phyloP scores from a whole-genome alignment of 1,140 invertebrate species.

The Caligus rogercresseyi region DNA sequence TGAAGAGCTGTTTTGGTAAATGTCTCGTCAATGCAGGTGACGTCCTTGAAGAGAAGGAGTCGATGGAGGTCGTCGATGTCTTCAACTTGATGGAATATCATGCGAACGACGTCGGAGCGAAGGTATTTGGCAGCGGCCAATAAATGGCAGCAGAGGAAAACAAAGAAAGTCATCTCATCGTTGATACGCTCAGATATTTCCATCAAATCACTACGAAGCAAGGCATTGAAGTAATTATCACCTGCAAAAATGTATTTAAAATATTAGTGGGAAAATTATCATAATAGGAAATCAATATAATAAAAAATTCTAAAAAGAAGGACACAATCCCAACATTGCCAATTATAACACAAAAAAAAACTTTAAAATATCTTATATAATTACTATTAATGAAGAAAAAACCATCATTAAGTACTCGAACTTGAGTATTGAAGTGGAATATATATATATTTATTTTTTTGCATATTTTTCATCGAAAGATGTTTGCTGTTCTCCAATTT shows the following conservation, averaged over 20 bases:
- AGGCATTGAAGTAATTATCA: slow-evolving; percentile 15
- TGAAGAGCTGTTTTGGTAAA: slow-evolving; percentile 12
- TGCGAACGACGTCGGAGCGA: not conserved
- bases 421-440: no score
- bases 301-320: no score
- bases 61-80: slow-evolving; percentile 4
- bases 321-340: no score
- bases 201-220: not conserved
- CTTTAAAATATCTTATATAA: no score
- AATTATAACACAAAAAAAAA: no score
- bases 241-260: not conserved
- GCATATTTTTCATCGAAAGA: no score
- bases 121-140: slow-evolving; percentile 4
- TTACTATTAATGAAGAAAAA: no score
- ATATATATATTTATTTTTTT: no score
- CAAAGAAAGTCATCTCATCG: not conserved
- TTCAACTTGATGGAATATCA: slow-evolving; percentile 4
- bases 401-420: no score
- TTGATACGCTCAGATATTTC: not conserved
- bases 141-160: slow-evolving; percentile 2
- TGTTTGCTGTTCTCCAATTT: no score
- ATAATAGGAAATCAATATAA: no score
- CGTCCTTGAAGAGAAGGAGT: slow-evolving; percentile 4
- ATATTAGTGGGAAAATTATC: no score
- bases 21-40: slow-evolving; percentile 2